These are phyloP conservation scores for Agapetus fuscipes DNA, from an alignment of 2,888 invertebrate species.

Conservation along the genomic window DNA sequence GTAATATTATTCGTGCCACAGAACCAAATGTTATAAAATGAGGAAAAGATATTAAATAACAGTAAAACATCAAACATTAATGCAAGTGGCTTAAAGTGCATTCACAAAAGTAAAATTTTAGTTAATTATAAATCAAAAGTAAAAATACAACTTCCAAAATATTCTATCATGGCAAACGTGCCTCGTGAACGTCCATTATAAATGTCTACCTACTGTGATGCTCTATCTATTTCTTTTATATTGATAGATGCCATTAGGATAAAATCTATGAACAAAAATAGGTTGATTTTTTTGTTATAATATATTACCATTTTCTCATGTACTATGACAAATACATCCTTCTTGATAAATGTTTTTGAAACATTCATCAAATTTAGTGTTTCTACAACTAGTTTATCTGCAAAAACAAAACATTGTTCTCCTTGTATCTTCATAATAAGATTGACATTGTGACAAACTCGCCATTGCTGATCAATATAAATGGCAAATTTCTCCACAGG, in stretches of 20 bases:
- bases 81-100: no score
- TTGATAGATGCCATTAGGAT: background rate
- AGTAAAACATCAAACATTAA: no score
- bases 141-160: no score
- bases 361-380: constrained; percentile 9
- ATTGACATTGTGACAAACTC: background rate
- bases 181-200: no score
- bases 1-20: no score
- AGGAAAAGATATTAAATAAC: no score
- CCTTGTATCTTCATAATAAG: constrained; percentile 6
- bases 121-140: no score
- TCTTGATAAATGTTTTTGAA: constrained; percentile 13
- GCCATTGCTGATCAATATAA: constrained; percentile 9
- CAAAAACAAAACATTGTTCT: constrained; percentile 10
- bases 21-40: no score
- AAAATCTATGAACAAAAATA: background rate
- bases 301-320: constrained; percentile 10
- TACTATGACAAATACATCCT: constrained; percentile 7
- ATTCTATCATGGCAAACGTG: no score
- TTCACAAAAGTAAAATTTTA: no score
- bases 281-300: background rate
- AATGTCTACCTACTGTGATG: no score
- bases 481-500: constrained; percentile 12
- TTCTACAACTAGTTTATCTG: constrained; percentile 4
- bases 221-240: no score